phyloP scores from a whole-genome alignment of 2,797 vertebrate species.

The Echiichthys vipera region DNA sequence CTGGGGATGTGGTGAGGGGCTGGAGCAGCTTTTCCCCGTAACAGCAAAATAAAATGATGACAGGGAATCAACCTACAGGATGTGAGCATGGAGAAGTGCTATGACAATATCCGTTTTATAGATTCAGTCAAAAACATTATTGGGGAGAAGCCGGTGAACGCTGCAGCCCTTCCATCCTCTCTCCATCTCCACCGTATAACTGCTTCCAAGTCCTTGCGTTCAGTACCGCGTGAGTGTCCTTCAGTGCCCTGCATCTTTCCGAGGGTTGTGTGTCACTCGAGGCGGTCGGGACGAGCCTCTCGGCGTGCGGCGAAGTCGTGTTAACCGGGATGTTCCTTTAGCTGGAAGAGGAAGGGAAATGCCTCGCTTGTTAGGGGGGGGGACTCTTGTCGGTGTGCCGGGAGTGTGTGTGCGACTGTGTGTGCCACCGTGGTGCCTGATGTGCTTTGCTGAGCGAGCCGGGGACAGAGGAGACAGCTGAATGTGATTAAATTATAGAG shows the following conservation, averaged over 20 bases:
- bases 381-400: slow-evolving; percentile 48
- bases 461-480: slow-evolving; percentile 77
- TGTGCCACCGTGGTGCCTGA: slow-evolving; percentile 60
- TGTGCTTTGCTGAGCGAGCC: slow-evolving; percentile 74
- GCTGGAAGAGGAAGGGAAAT: slow-evolving; percentile 58
- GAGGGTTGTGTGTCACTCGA: slow-evolving; percentile 10
- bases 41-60: slow-evolving; percentile 5
- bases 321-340: slow-evolving; percentile 59
- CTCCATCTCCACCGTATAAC: not conserved
- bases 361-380: slow-evolving; percentile 66
- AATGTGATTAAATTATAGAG: slow-evolving; percentile 87
- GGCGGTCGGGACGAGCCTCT: slow-evolving; percentile 14
- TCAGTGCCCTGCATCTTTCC: not conserved
- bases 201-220: slow-evolving; percentile 6
- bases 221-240: not conserved
- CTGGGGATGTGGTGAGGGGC: slow-evolving; percentile 25
- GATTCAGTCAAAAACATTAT: not conserved
- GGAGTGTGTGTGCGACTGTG: slow-evolving; percentile 6
- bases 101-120: not conserved
- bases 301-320: slow-evolving; percentile 48
- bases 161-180: not conserved
- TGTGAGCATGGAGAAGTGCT: not conserved
- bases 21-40: not conserved
- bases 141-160: not conserved
- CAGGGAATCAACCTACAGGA: slow-evolving; percentile 9